Evolutionary conservation across 2,888 invertebrate species (phyloP).

Genomic region (Scelioninae gen. 2): DNA sequence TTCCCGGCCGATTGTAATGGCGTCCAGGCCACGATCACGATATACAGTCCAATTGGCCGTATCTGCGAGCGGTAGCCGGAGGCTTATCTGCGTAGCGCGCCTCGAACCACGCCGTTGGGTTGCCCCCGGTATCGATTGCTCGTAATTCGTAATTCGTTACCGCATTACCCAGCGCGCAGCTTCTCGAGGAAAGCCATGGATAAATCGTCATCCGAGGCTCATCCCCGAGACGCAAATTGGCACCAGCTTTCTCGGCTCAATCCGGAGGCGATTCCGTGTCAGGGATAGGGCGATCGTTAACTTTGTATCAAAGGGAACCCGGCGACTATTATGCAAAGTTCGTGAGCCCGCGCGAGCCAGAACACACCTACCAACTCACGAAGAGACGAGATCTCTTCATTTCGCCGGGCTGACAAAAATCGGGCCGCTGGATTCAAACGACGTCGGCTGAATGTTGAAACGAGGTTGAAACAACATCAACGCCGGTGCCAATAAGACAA

Average conservation of each 20-base stretch:
- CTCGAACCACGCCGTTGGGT: conserved; percentile 40
- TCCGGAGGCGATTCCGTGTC: conserved; percentile 16
- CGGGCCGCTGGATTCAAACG: too few species aligned
- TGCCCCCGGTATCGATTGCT: conserved; percentile 48
- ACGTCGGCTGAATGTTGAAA: too few species aligned
- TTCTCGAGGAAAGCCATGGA: conserved; percentile 53
- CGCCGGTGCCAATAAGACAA: too few species aligned
- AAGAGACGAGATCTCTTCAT: too few species aligned
- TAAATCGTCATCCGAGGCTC: conserved; percentile 54
- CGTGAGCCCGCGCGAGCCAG: conserved; percentile 2
- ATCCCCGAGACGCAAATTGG: conserved; percentile 46
- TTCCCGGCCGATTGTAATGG: conserved; percentile 49
- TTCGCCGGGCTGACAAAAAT: too few species aligned
- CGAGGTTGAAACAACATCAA: too few species aligned
- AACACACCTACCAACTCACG: too few species aligned
- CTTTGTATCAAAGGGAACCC: conserved; percentile 22
- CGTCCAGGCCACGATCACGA: conserved; percentile 61
- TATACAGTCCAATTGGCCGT: conserved; percentile 67
- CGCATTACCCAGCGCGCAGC: conserved; percentile 46
- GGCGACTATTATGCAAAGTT: conserved; percentile 33
- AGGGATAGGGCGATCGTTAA: conserved; percentile 28
- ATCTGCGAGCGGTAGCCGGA: conserved; percentile 61
- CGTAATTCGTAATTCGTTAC: conserved; percentile 59
- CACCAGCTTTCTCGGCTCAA: conserved; percentile 30
- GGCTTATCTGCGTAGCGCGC: conserved; percentile 67